Base-by-base conservation (phyloP, 2,797 vertebrate species). In the Botia kubotai region DNA sequence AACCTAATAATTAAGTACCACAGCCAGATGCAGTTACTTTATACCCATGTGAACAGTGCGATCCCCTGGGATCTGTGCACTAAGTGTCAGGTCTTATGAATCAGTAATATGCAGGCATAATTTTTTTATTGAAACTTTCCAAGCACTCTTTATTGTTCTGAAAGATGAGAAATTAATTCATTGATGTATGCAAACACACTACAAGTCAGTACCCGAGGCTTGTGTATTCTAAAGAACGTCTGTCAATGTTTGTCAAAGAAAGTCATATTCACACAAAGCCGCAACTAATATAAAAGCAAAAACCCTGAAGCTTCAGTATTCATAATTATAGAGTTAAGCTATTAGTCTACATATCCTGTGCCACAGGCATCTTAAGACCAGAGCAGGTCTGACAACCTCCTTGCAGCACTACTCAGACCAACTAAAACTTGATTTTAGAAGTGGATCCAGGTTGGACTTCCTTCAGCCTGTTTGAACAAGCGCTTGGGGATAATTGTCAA, bases 51-150 rank as follows among this genome's bases (percentile, higher is more conserved):
- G 16, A 68, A 68, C 16, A 48, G 1, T 16, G 23, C 16, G 12
- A 48, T 50, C 66, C 13, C 66, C 33, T 50, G 66, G 11, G 36
- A 1, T 29, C 36, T 14, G 52, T 36, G 26, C 17, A 39, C 8
- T 36, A 33, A 43, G 19, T 17, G 19, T 2, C 10, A 58, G 43
- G 11, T 63, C 23, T 50, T 53, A 78, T 36, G 2, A 50, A 13
- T 70, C 43, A 23, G 53, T 48, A 33, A 62, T 78, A 19, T 62
- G 6, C 50, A 68, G 36, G 23, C 76, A 78, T 55, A 39, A 50
- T 71, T 58, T 67, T 50, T 29, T 57, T 10, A 26, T n/a, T 26
- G 7, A 50, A 62, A 66, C 33, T 39, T 39, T 17, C 33, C 29
- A 11, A n/a, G 29, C 16, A 4, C 60, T 26, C 10, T 11, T 58